Evolutionary conservation across 2,113 vertebrate genomes (phyloP).

Genomic region (Aythya baeri): DNA sequence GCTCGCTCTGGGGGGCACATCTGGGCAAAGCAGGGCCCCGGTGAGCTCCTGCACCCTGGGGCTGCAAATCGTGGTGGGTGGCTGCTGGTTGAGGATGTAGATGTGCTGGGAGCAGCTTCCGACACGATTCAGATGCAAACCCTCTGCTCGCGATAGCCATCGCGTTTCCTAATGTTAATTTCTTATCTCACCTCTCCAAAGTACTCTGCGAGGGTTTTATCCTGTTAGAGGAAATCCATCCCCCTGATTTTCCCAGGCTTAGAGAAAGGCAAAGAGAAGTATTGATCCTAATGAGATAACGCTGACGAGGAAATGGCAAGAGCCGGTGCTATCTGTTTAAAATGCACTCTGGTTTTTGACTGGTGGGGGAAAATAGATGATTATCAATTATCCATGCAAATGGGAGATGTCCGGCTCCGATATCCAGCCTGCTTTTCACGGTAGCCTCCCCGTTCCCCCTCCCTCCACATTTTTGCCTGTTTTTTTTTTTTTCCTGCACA

Average conservation of each 20-base stretch:
- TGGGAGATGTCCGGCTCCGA: background rate
- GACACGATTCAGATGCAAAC: background rate
- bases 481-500: background rate
- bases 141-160: background rate
- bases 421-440: background rate
- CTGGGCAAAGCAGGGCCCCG: background rate
- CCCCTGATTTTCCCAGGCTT: conserved; percentile 31
- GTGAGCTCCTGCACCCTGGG: background rate
- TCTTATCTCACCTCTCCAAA: conserved; percentile 62
- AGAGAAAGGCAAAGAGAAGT: conserved; percentile 29
- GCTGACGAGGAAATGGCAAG: background rate
- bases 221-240: conserved; percentile 46
- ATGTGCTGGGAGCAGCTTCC: conserved; percentile 15
- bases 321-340: background rate
- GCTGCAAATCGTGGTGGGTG: background rate
- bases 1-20: background rate
- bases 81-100: background rate
- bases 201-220: conserved; percentile 27
- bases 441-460: background rate
- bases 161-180: background rate
- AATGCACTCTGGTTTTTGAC: background rate
- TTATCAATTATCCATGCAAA: background rate
- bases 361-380: background rate
- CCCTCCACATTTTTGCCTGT: background rate
- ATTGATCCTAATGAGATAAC: conserved; percentile 45